phyloP scores from a whole-genome alignment of 2,888 invertebrate species.

The Monochamus alternatus region DNA sequence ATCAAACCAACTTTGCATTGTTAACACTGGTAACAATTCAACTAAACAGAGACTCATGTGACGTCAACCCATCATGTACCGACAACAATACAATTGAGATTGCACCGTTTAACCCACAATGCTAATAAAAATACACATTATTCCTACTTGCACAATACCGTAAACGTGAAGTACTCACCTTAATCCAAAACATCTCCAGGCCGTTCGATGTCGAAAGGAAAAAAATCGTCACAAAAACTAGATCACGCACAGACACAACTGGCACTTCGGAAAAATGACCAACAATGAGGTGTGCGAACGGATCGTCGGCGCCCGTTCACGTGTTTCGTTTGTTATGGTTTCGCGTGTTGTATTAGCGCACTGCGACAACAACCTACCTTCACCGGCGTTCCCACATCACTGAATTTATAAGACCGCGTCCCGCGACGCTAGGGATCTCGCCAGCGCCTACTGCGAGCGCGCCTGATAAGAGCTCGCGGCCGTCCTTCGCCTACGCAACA shows the following conservation, averaged over 20 bases:
- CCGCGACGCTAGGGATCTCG: neutral
- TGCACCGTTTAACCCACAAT: neutral
- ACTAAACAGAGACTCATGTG: constrained; percentile 10
- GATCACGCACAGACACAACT: constrained; percentile 13
- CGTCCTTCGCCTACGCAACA: constrained; percentile 9
- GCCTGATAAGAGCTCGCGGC: constrained; percentile 25
- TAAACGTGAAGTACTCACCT: neutral
- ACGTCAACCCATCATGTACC: constrained; percentile 16
- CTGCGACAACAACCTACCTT: constrained; percentile 12
- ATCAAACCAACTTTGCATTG: constrained; percentile 7
- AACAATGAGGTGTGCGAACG: constrained; percentile 1
- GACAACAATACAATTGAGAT: constrained; percentile 5
- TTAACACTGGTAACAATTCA: constrained; percentile 8
- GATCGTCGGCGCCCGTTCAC: constrained; percentile 27
- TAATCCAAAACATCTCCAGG: constrained; percentile 19
- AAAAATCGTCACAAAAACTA: constrained; percentile 2
- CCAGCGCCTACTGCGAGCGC: constrained; percentile 20
- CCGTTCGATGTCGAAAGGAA: neutral
- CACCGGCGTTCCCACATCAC: constrained; percentile 27
- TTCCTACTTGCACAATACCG: neutral
- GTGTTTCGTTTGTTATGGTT: constrained; percentile 33
- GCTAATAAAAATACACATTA: constrained; percentile 1
- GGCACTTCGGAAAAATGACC: neutral
- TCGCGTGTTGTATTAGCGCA: constrained; percentile 17
- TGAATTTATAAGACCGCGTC: constrained; percentile 6